phyloP scores from a whole-genome alignment of 1,140 invertebrate species.

The Microplitis demolitor region DNA sequence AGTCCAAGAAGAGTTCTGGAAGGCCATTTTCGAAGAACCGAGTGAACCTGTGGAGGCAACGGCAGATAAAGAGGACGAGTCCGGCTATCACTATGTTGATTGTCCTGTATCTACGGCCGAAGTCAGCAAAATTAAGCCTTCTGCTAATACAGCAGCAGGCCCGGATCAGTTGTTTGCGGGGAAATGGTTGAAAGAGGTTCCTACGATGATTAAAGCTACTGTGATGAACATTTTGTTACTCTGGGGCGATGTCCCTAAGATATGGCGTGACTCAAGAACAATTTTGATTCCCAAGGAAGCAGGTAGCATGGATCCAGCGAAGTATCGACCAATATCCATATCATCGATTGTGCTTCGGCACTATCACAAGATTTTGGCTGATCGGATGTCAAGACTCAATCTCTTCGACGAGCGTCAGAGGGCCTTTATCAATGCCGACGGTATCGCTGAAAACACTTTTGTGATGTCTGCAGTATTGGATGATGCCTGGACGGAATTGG shows the following conservation, averaged over 20 bases:
- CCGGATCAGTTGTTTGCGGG: neutral
- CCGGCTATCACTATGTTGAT: too few species aligned
- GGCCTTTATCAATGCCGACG: slow-evolving; percentile 20
- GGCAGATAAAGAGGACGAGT: neutral
- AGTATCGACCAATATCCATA: slow-evolving; percentile 26
- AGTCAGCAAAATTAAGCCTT: neutral
- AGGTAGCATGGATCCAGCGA: neutral
- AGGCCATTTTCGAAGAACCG: neutral
- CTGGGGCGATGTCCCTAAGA: neutral
- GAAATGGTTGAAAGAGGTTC: neutral
- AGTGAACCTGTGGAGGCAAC: neutral
- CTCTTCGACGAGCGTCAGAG: slow-evolving; percentile 1
- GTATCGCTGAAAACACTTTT: slow-evolving; percentile 26
- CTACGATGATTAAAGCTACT: neutral
- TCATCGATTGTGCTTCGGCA: slow-evolving; percentile 15
- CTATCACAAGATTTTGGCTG: slow-evolving; percentile 24
- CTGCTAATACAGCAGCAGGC: neutral
- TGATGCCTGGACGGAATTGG: neutral
- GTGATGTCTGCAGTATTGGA: slow-evolving; percentile 19
- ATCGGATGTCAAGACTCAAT: neutral
- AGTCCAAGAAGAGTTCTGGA: too few species aligned
- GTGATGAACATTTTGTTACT: slow-evolving; percentile 7
- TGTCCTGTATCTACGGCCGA: too few species aligned
- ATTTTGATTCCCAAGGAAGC: slow-evolving; percentile 21
- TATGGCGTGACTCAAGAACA: slow-evolving; percentile 5